A percentile compares a stretch with the other conserved stretches of the same genome.
phyloP scores from a whole-genome alignment of 2,888 invertebrate genomes.

The Ennomos fuscantarius region DNA sequence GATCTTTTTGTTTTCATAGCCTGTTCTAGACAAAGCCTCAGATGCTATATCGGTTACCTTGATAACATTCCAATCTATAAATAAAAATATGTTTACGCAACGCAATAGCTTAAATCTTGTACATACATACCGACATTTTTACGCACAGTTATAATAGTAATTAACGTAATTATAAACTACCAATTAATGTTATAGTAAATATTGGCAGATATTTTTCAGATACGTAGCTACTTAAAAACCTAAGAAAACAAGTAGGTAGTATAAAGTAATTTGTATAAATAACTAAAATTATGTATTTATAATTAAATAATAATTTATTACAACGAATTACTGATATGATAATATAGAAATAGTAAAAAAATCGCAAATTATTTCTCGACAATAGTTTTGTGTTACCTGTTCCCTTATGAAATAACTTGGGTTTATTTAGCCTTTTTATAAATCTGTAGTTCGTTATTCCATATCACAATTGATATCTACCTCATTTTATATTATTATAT shows the following conservation, averaged over 20 bases:
- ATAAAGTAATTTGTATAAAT: conserved; percentile 49
- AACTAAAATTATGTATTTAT: conserved; percentile 39
- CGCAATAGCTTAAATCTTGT: conserved; percentile 57
- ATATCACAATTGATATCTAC: conserved; percentile 84
- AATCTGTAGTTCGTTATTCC: conserved; percentile 61
- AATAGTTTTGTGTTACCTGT: conserved; percentile 24
- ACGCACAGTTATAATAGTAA: conserved; percentile 38
- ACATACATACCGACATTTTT: conserved; percentile 57
- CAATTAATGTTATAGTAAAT: conserved; percentile 21
- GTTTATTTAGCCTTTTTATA: conserved; percentile 27
- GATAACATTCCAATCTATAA: conserved; percentile 68
- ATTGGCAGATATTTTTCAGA: conserved; percentile 47
- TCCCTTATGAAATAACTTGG: conserved; percentile 17
- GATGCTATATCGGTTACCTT: conserved; percentile 70
- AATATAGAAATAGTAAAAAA: conserved; percentile 46
- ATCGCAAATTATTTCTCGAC: no score
- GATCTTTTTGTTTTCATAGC: conserved; percentile 49
- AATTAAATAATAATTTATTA: conserved; percentile 64
- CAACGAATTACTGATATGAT: conserved; percentile 77
- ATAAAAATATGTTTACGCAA: conserved; percentile 21
- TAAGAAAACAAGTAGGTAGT: conserved; percentile 69
- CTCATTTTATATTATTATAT: conserved; percentile 82
- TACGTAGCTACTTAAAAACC: conserved; percentile 27
- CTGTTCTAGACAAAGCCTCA: conserved; percentile 71
- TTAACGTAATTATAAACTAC: conserved; percentile 20